Evolutionary conservation across 2,888 invertebrate genomes (phyloP).

Genomic region (Erpobdella octoculata): DNA sequence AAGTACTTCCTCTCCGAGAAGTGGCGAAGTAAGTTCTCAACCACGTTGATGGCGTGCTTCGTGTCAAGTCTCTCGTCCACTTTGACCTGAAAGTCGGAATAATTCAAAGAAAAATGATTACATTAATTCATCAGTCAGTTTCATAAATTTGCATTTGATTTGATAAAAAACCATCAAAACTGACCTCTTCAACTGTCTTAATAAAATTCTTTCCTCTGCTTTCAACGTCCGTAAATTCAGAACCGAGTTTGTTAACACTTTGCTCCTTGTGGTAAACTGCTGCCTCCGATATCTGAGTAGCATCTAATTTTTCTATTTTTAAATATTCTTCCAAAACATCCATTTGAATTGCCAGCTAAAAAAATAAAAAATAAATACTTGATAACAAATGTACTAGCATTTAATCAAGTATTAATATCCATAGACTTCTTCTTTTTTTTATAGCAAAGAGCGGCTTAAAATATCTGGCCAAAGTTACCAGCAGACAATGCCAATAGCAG

Average conservation of each 20-base stretch:
- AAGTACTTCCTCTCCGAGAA: conserved; percentile 47
- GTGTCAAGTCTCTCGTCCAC: conserved; percentile 47
- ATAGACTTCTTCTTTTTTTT: too few relatives aligned
- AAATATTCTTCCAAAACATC: conserved; percentile 62
- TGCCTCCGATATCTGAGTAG: conserved; percentile 55
- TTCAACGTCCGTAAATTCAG: conserved; percentile 62
- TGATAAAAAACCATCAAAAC: too few relatives aligned
- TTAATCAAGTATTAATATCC: too few relatives aligned
- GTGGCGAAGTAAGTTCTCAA: conserved; percentile 46
- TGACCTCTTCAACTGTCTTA: conserved; percentile 35
- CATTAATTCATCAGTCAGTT: conserved; percentile 20
- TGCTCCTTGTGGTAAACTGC: conserved; percentile 56
- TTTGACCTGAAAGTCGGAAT: conserved; percentile 42
- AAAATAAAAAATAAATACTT: not conserved
- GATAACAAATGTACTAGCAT: too few relatives aligned
- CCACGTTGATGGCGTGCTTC: conserved; percentile 43
- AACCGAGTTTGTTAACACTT: conserved; percentile 62
- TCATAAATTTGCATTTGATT: too few relatives aligned
- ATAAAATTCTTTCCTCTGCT: conserved; percentile 59
- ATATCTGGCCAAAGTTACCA: too few relatives aligned
- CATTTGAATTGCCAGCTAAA: conserved; percentile 60
- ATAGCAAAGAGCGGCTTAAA: too few relatives aligned
- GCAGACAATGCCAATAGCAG: too few relatives aligned
- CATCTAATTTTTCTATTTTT: conserved; percentile 54
- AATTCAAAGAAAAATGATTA: conserved; percentile 8